Conservation (phyloP, 2,797 vertebrate genomes). For the Chiroxiphia lanceolata region DNA sequence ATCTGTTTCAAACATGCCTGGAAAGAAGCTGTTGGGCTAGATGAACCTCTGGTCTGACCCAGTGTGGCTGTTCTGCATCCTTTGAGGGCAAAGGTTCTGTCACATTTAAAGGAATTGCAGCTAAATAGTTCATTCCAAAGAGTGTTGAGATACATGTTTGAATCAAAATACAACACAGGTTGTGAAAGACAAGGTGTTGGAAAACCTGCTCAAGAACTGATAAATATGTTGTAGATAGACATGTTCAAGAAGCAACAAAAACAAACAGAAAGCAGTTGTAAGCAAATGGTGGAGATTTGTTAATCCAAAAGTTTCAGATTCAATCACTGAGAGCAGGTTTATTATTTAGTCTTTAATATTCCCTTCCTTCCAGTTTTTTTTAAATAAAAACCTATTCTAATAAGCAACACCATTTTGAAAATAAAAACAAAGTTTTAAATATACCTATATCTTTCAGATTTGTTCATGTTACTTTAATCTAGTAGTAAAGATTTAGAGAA, state of each 20-base stretch:
- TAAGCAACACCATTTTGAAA: neutral
- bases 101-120: neutral
- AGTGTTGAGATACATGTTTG: neutral
- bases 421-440: neutral
- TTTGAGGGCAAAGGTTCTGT: neutral
- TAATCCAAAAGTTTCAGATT: neutral
- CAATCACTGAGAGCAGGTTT: neutral
- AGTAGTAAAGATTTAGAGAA: neutral
- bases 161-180: neutral
- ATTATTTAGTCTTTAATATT: neutral
- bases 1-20: neutral
- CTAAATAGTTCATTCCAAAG: neutral
- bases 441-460: neutral
- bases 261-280: neutral
- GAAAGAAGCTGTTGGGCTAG: neutral
- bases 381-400: neutral
- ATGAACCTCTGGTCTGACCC: neutral
- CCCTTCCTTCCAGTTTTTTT: neutral
- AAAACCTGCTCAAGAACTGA: neutral
- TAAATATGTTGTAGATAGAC: neutral
- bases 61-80: accelerated
- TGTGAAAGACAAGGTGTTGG: neutral
- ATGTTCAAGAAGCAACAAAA: neutral
- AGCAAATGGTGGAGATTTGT: neutral
- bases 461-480: neutral